phyloP scores from a whole-genome alignment of 2,797 vertebrate genomes.

The Falco columbarius region DNA sequence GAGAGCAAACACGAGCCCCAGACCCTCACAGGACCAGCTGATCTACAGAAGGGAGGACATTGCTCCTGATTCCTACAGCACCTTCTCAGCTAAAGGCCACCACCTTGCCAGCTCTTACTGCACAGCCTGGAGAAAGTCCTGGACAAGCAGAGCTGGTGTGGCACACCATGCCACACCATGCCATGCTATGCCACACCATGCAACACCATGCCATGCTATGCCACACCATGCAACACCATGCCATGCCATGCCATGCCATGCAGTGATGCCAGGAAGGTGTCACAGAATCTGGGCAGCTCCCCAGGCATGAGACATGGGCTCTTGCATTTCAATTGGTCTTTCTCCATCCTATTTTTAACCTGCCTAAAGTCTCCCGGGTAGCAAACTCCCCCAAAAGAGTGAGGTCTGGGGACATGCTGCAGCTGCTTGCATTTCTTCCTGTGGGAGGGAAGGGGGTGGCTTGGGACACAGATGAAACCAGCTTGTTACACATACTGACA shows the following conservation, averaged over 20 bases:
- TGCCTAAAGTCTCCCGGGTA: neutral
- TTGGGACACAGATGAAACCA: neutral
- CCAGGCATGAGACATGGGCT: neutral
- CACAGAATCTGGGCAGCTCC: neutral
- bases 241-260: too few species aligned
- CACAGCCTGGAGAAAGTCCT: neutral
- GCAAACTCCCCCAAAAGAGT: neutral
- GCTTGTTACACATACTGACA: neutral
- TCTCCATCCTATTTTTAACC: constrained; percentile 11
- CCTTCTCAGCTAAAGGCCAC: neutral
- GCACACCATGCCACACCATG: neutral
- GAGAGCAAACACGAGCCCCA: neutral
- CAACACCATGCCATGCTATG: too few species aligned
- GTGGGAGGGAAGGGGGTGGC: constrained; percentile 24
- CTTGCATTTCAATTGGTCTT: neutral
- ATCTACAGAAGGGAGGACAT: neutral
- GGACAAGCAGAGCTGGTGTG: neutral
- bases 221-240: too few species aligned
- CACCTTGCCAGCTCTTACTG: neutral
- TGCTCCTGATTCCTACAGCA: neutral
- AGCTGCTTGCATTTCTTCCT: neutral
- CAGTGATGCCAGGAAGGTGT: neutral
- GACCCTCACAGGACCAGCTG: neutral
- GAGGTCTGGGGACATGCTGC: neutral
- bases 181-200: fast-evolving